Evolutionary conservation across 2,113 vertebrate species (phyloP).

Genomic region (Talpa occidentalis): DNA sequence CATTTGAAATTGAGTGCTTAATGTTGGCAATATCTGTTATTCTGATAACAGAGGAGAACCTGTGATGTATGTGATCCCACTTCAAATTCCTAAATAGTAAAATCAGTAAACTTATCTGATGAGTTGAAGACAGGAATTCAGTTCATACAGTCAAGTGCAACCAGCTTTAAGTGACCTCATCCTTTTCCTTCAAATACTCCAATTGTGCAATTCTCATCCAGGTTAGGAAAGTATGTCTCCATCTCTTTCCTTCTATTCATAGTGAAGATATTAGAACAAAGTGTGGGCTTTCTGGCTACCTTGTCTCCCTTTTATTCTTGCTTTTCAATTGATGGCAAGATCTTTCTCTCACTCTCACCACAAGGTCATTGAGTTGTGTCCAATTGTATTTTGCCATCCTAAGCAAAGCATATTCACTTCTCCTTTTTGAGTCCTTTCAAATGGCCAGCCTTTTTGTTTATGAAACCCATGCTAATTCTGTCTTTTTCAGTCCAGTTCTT

Average conservation of each 20-base stretch:
- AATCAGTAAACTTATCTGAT: neutral
- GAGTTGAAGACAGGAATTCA: neutral
- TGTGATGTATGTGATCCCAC: neutral
- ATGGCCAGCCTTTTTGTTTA: neutral
- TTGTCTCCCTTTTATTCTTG: neutral
- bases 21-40: neutral
- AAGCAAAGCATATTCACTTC: neutral
- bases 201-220: neutral
- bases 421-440: neutral
- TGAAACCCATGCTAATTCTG: neutral
- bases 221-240: neutral
- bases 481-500: neutral
- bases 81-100: neutral
- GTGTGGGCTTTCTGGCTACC: neutral
- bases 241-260: neutral
- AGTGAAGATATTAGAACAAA: neutral
- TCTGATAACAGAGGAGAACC: neutral
- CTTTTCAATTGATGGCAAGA: neutral
- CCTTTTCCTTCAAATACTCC: neutral
- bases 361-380: neutral
- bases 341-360: neutral
- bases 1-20: neutral
- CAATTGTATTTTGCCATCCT: neutral
- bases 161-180: neutral
- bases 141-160: neutral